Conservation (phyloP, 1,140 invertebrate species). For the Diachasma alloeum region DNA sequence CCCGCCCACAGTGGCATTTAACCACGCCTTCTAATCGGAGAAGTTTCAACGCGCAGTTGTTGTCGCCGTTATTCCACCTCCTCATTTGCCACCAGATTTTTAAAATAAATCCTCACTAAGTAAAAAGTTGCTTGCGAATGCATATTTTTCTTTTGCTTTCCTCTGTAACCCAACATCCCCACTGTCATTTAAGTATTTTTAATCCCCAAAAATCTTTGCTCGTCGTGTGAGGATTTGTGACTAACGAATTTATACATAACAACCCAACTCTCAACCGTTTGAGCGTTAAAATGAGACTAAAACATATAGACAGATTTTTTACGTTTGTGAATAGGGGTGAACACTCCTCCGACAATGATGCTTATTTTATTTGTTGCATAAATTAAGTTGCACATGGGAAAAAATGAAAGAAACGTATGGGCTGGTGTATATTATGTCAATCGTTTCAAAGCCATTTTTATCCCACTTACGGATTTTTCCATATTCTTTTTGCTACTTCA, state of each 20-base stretch:
- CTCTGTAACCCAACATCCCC: background rate
- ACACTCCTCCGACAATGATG: background rate
- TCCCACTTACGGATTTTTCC: background rate
- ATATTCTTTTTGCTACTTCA: background rate
- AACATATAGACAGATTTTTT: background rate
- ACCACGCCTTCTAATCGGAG: constrained; percentile 26
- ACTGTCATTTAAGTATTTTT: constrained; percentile 14
- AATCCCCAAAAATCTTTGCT: background rate
- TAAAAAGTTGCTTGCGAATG: background rate
- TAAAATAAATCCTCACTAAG: background rate
- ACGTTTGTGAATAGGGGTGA: background rate
- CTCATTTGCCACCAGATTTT: background rate
- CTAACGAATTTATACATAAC: constrained; percentile 21
- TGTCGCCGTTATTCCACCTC: background rate
- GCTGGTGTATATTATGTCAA: background rate
- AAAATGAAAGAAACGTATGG: background rate
- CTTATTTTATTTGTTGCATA: background rate
- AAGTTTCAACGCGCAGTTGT: background rate
- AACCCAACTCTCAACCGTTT: background rate
- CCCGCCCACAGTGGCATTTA: constrained; percentile 15
- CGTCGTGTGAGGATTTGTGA: constrained; percentile 2
- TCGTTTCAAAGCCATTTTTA: background rate
- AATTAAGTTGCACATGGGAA: background rate
- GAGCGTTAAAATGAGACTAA: background rate
- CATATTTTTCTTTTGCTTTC: background rate